Base-by-base conservation (phyloP, 2,113 vertebrate species). In the Sclerurus mexicanus region DNA sequence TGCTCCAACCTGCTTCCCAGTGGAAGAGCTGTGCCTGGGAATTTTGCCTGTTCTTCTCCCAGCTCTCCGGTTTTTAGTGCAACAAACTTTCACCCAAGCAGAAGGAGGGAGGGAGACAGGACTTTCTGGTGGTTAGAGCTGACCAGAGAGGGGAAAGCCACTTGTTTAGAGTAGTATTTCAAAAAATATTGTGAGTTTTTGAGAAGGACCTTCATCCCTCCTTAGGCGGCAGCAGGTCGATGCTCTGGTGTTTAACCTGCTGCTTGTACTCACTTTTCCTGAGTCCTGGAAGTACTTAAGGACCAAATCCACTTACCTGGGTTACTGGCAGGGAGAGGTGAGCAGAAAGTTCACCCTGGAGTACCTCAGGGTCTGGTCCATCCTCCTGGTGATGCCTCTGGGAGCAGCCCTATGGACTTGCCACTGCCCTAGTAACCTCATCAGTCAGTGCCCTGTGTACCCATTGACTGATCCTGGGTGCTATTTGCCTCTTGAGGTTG, bases 401-500 rank as follows among this genome's bases (percentile, higher is more conserved):
- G 53, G 67, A 60, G 46, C n/a, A 58, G 33, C 33, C 27, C 47
- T 7, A 17, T 4, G 7, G 44, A 27, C 62, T 21, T 14, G 3
- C 31, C 1, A 2, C 63, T 14, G 72, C 22, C 3, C 0, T 15
- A 14, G 5, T 10, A 8, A 37, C 39, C 11, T 1, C 1, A 8
- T 10, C 28, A 33, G 17, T 8, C 8, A 1, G 4, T 9, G 30
- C 1, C 0, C 21, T 11, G 2, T 35, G 5, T 2, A 4, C 0
- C 4, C 1, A 2, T 5, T 37, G 35, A 62, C 17, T 9, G 0
- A 1, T 16, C 67, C 31, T 18, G 2, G 14, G 52, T 44, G 47
- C 28, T 12, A 0, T 44, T 62, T 30, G 47, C 24, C 60, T 44
- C 40, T 20, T 13, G 40, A 50, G 27, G 9, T 73, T n/a, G 18